These are phyloP conservation scores for Archips crataeganus DNA, from an alignment of 2,888 invertebrate species.

Conservation along the genomic window DNA sequence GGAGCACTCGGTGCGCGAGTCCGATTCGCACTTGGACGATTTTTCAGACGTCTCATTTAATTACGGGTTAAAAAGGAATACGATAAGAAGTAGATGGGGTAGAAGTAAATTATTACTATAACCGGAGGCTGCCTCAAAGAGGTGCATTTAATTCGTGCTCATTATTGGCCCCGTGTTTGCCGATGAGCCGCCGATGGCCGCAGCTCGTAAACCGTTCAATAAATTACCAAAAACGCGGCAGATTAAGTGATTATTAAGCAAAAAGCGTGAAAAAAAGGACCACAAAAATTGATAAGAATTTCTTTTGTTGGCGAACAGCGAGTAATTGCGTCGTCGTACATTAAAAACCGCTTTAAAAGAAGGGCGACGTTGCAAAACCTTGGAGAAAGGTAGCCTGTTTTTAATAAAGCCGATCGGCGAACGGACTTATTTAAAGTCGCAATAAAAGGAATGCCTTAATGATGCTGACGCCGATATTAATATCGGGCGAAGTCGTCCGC, in stretches of 20 bases:
- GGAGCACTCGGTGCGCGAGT: too few species aligned
- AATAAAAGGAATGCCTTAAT: slow-evolving; percentile 85
- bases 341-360: slow-evolving; percentile 69
- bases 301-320: slow-evolving; percentile 65
- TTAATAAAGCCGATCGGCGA: slow-evolving; percentile 75
- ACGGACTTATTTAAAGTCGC: slow-evolving; percentile 82
- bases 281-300: slow-evolving; percentile 69
- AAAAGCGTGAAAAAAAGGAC: slow-evolving; percentile 64
- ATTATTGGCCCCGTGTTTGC: slow-evolving; percentile 61
- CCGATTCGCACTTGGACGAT: too few species aligned
- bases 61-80: slow-evolving; percentile 16
- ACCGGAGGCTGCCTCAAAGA: slow-evolving; percentile 56
- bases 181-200: slow-evolving; percentile 57
- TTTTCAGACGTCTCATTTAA: not conserved
- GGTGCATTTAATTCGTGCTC: slow-evolving; percentile 58
- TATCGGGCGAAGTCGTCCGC: slow-evolving; percentile 72
- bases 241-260: slow-evolving; percentile 75
- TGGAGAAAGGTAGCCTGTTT: slow-evolving; percentile 81
- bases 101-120: slow-evolving; percentile 50
- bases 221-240: slow-evolving; percentile 62
- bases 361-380: slow-evolving; percentile 78
- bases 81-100: not conserved
- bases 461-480: slow-evolving; percentile 82
- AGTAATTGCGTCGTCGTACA: slow-evolving; percentile 61
- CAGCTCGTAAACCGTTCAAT: slow-evolving; percentile 52